Base-by-base conservation (phyloP, 2,888 invertebrate genomes). In the Eristalis intricaria region DNA sequence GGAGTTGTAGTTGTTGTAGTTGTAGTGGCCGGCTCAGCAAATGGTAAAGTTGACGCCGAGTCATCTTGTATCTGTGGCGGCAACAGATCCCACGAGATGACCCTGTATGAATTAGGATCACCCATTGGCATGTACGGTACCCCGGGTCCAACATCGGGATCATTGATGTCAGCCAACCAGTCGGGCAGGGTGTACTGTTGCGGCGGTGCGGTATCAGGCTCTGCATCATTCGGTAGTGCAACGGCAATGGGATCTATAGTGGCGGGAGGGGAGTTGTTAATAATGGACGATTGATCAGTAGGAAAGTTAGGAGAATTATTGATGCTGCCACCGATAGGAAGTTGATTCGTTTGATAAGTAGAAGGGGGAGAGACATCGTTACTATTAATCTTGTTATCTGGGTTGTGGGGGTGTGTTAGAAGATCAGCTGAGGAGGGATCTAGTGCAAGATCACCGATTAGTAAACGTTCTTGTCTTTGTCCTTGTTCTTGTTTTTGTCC, bases 161-260 rank as follows among this genome's bases (percentile, higher is more conserved):
- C 92, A 74, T 92, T 92, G n/a, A 92, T 91, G 77, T 90, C 91
- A 7, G 84, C 88, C 66, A 92, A 79, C 92, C 92, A 92, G 23
- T 92, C 85, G 5, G 92, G 92, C 32, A 92, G 74, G 0, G 92
- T 92, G 13, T 79, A 79, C 58, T 70, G 43, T 60, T 75, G 79
- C 11, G 43, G 63, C 22, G 64, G 13, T 13, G 65, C 38, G 43
- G 70, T 69, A 32, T 75, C 65, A 35, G 10, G 43, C 11, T 63
- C 43, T 5, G 84, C 83, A 58, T 87, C 88, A 74, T 89, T 89
- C 65, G 91, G 90, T 77, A 90, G 88, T 79, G 91, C 92, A 90
- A 92, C 93, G 70, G 91, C 92, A 90, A 92, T 92, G 89, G 91
- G 92, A 93, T 92, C 92, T 92, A 91, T 88, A 91, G 90, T 90